Conservation (phyloP, 2,797 vertebrate genomes). For the Rhodeus uyekii region DNA sequence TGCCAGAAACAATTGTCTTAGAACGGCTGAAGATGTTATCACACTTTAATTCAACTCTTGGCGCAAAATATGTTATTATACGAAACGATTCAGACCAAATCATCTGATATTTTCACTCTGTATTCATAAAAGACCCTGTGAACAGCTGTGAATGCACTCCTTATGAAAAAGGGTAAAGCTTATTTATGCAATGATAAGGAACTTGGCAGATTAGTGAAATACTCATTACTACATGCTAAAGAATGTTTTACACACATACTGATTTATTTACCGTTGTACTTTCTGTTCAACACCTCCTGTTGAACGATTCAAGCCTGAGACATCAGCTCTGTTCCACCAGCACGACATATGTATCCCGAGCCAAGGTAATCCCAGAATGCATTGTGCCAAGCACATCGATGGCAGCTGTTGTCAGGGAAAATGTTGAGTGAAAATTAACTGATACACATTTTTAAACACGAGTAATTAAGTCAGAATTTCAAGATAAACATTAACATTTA, state of each 20-base stretch:
- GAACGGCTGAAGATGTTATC: background rate
- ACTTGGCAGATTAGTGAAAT: background rate
- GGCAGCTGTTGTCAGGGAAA: background rate
- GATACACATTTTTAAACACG: too few relatives aligned
- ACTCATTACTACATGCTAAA: background rate
- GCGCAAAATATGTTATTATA: background rate
- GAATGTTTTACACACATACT: background rate
- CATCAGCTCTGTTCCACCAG: background rate
- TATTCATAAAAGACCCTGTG: background rate
- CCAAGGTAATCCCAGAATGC: background rate
- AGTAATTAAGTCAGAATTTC: too few relatives aligned
- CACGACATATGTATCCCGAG: too few relatives aligned
- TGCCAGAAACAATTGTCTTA: conserved; percentile 11
- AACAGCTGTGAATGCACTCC: background rate
- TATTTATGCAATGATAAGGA: conserved; percentile 1
- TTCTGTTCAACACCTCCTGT: background rate
- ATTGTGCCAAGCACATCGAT: background rate
- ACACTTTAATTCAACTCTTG: background rate
- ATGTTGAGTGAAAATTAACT: background rate
- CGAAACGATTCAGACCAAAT: background rate
- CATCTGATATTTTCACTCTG: background rate
- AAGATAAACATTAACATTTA: too few relatives aligned
- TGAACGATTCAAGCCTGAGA: conserved; percentile 5
- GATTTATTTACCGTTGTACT: background rate
- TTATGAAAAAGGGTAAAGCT: background rate